These are phyloP conservation scores for Pocillopora meandrina DNA, from an alignment of 92 coral and sea anemone species.

Conservation along the genomic window DNA sequence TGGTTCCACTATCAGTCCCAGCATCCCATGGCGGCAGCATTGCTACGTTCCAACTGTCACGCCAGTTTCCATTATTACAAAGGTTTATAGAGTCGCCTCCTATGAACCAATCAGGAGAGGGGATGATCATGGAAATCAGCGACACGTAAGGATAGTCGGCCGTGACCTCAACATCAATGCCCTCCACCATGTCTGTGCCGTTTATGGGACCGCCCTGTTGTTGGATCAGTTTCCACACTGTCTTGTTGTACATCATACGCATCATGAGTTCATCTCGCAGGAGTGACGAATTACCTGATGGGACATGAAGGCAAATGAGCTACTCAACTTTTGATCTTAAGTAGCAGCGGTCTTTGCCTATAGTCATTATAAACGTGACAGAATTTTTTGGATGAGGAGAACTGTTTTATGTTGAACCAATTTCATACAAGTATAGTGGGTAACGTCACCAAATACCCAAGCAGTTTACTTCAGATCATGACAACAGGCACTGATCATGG, in stretches of 20 bases:
- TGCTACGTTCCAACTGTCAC: background rate
- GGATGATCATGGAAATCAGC: slow-evolving; percentile 49
- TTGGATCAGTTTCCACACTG: slow-evolving; percentile 14
- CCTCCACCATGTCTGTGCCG: background rate
- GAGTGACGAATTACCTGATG: slow-evolving; percentile 9
- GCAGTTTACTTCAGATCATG: too few species aligned
- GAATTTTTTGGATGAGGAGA: too few species aligned
- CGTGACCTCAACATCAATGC: slow-evolving; percentile 20
- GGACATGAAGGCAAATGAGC: too few species aligned
- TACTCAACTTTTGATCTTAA: too few species aligned
- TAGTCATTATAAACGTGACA: too few species aligned
- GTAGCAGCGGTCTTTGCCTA: too few species aligned
- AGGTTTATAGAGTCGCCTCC: slow-evolving; percentile 26
- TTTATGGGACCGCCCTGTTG: background rate
- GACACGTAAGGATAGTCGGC: slow-evolving; percentile 48
- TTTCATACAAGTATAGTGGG: too few species aligned
- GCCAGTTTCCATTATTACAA: slow-evolving; percentile 29
- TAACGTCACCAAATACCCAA: too few species aligned
- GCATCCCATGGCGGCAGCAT: slow-evolving; percentile 54
- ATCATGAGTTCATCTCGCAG: slow-evolving; percentile 2
- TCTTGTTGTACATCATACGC: slow-evolving; percentile 20
- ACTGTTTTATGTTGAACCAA: too few species aligned
- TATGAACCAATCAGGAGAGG: slow-evolving; percentile 67
- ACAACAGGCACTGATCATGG: too few species aligned
- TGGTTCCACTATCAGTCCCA: slow-evolving; percentile 32